Evolutionary conservation across 2,113 vertebrate genomes (phyloP), one percentile per base, ranked within the genome.

Genomic region (Lophura nycthemera): DNA sequence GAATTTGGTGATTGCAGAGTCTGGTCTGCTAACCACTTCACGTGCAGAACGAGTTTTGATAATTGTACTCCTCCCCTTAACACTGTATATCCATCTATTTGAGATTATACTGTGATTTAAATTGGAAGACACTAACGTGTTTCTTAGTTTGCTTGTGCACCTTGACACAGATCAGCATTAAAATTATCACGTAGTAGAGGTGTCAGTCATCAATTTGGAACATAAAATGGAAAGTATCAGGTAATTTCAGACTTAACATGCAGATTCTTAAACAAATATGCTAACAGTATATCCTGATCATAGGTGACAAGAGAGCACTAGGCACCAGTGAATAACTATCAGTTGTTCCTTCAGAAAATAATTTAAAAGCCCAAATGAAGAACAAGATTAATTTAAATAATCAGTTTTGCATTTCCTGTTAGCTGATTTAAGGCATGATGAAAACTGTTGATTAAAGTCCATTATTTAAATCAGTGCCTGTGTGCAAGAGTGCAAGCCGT

Each of bases 361-460:
- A 94, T 93, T 90, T 0, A 93, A 90, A 88, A 88, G 22, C 86
- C 92, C 52, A 89, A 95, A 83, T 86, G 57, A 81, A 90, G 86
- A 91, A 83, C 50, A 81, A 88, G 92, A 83, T 81, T 94, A 81
- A 93, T 94, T 94, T 88, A 90, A 93, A 88, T 82, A 92, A 96
- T 93, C 72, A 93, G 25, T 75, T 92, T 82, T 75, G 69, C 88
- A 66, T 90, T 96, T 94, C 90, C 90, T 92, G 65, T 65, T 90
- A 78, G 88, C 61, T 95, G 83, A 93, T 95, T 94, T 92, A 94
- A 93, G 81, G 81, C 50, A n/a, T n/a, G 93, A 92, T 86, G 73
- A 81, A 92, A 93, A 86, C 21, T 54, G 78, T 73, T 96, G 90
- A 94, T 91, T 88, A 89, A 92, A 91, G 73, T 15, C 85, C 88